These are phyloP conservation scores for Diachasmimorpha longicaudata DNA, from an alignment of 1,140 invertebrate species.

Conservation along the genomic window DNA sequence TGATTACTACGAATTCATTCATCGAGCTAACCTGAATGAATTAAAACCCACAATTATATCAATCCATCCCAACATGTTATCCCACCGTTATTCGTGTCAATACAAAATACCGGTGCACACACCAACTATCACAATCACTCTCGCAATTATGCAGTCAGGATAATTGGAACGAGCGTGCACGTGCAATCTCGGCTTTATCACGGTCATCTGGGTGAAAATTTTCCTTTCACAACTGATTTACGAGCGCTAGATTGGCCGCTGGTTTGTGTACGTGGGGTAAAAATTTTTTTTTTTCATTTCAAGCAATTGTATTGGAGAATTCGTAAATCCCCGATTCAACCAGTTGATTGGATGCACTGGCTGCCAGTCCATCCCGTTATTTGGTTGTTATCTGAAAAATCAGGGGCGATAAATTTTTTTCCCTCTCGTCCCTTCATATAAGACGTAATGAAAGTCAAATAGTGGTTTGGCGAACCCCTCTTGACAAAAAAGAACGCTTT, in stretches of 20 bases:
- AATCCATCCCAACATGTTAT: not conserved
- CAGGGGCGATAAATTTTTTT: conserved; percentile 31
- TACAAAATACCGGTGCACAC: not conserved
- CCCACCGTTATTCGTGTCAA: not conserved
- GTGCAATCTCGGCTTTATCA: conserved; percentile 22
- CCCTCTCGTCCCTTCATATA: conserved; percentile 37
- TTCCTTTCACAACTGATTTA: conserved; percentile 25
- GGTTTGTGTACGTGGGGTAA: not conserved
- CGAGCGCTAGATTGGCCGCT: not conserved
- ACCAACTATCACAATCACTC: conserved; percentile 11
- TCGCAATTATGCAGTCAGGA: conserved; percentile 9
- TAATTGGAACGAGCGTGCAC: conserved; percentile 19
- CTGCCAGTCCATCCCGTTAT: not conserved
- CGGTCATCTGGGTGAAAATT: conserved; percentile 16
- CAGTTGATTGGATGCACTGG: not conserved
- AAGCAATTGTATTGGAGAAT: conserved; percentile 17
- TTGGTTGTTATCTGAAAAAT: conserved; percentile 24
- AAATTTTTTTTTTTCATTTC: not conserved
- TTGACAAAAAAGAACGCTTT: conserved; percentile 8
- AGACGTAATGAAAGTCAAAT: conserved; percentile 64
- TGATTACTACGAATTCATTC: not conserved
- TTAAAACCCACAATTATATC: not conserved
- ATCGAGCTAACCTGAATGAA: not conserved
- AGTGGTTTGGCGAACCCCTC: conserved; percentile 49
- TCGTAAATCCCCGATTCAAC: conserved; percentile 20